Base-by-base conservation (phyloP, 2,113 vertebrate genomes). In the Solea senegalensis region DNA sequence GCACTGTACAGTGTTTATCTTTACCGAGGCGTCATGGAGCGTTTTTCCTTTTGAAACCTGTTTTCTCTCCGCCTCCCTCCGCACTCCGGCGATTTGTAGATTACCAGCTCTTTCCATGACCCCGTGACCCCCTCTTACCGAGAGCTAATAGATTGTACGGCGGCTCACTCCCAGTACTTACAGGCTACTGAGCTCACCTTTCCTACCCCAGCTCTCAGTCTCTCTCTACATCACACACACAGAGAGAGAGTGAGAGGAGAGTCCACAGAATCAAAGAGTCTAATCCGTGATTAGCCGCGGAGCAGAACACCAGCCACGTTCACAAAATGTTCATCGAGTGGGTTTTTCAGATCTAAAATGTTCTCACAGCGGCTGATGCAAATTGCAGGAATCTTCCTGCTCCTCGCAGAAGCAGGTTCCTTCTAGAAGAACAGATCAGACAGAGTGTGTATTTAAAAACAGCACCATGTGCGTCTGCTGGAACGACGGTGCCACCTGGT, bases 401-500 rank as follows among this genome's bases (percentile, higher is more conserved):
- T 34, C 34, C 34, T 65, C 57, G 69, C 50, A 58, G 54, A 49
- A 45, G 13, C 39, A 50, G 14, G 15, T 59, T 6, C 49, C 65
- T 80, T 53, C 66, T 41, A 59, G n/a, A 21, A 27, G 27, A 56
- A 73, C 43, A 69, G 39, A 41, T 48, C 2, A 21, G 21, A 21
- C 21, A 21, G 21, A 60, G 50, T 5, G 2, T 51, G 44, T 15
- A 9, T 5, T 13, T 41, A 69, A 8, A 16, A 9, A 28, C n/a
- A 64, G 58, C 21, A 14, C 15, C 6, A 3, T 28, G 51, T 8
- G 21, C 9, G 10, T 1, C 46, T 40, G 8, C 62, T 86, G 82
- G 78, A 71, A 1, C 90, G 89, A 89, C 90, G 91, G 72, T 83
- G 91, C 89, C 93, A 86, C 83, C 92, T 85, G 71, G 78, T 91